Base-by-base conservation (phyloP, 2,888 invertebrate species). In the Orthosia gothica region DNA sequence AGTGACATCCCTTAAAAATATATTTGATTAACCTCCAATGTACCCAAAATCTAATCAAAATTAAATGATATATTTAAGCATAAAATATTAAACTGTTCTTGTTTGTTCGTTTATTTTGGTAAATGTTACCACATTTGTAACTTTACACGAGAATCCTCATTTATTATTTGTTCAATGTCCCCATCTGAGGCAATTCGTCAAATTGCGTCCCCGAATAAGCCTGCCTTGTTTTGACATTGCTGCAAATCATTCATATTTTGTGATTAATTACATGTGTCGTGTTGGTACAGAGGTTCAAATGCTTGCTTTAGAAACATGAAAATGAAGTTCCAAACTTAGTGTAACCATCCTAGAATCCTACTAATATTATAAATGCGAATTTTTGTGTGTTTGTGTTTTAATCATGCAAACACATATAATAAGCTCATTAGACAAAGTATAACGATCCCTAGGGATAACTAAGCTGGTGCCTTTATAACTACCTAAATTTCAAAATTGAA, bases 91-190 rank as follows among this genome's bases (percentile, higher is more conserved):
- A 52, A 13, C 23, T 18, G 50, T 47, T 52, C 5, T 26, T 63
- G 13, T 71, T 69, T 12, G 47, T 62, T 23, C 40, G 26, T 64
- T 26, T 58, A 45, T 63, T 80, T 74, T 57, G 47, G 52, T 45
- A 58, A 58, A 68, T 74, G 4, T 62, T 13, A 50, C 13, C 40
- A 73, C 67, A 80, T 80, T 67, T 63, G 68, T 57, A 26, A n/a
- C 70, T 40, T 26, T 61, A 66, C 1, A 58, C 55, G 54, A 54
- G 61, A 26, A 66, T 49, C 1, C 55, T 59, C 62, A 76, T 74
- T 66, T 62, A 71, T 78, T 81, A 81, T 76, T 76, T 81, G 70
- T 66, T 64, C 66, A 20, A 26, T 40, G 55, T 62, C 65, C 54
- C 40, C 54, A 64, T 66, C 45, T 49, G 32, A 52, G 47, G 65